Base-by-base conservation (phyloP, 2,797 vertebrate genomes). In the Danio tinwini region DNA sequence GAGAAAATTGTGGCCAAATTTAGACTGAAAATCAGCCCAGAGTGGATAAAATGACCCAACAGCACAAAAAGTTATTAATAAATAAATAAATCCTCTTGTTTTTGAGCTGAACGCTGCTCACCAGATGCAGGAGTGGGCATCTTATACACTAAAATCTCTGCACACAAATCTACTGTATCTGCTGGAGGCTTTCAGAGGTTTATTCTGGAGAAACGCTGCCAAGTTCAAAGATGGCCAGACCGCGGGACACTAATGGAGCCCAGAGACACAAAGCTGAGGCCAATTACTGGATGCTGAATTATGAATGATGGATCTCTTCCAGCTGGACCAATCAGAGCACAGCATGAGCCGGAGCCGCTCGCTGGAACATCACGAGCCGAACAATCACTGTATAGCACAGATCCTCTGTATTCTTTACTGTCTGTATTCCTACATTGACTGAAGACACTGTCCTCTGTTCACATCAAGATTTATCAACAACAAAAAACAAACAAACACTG, bases 281-380 rank as follows among this genome's bases (percentile, higher is more conserved):
- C 87, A 83, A 82, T 89, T 92, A 92, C 86, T 88, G 84, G 84
- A 80, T 68, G 7, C 76, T 93, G 82, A 92, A 93, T 93, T 92
- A 93, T 93, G 90, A 87, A 93, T 92, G 76, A 83, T 49, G 78
- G 78, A 81, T 81, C 68, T 71, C 62, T 77, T 72, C 67, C 80
- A 71, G 55, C 56, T 68, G 37, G 67, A 82, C 63, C 67, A 40
- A 78, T 69, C 74, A 59, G 61, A 80, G 75, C 69, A 58, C 16
- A 63, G 19, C 76, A 69, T 7, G 13, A 82, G 12, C 17, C 67
- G 37, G 64, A 37, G 4, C n/a, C 21, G 17, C 64, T 71, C 69
- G 47, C 52, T 29, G 59, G 17, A 58, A 59, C 17, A 4, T 44
- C 21, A n/a, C 14, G 49, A 52, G 39, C 17, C 44, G 52, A 56